These are phyloP conservation scores for Recurvirostra avosetta DNA, from an alignment of 2,113 vertebrate genomes.

Conservation along the genomic window DNA sequence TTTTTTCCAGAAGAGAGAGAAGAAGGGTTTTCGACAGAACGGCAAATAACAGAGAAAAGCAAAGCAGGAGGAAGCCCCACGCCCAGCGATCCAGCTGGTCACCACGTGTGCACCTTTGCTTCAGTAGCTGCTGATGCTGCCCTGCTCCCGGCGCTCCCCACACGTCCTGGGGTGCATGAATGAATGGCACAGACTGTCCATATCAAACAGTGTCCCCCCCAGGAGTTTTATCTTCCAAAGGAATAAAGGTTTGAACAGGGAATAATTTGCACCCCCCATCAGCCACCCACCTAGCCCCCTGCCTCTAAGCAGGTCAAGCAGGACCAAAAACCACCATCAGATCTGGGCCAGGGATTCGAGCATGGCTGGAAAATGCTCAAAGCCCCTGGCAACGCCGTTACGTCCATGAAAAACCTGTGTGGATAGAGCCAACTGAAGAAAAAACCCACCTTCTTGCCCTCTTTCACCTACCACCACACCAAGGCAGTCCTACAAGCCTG, in stretches of 20 bases:
- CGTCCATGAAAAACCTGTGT: neutral
- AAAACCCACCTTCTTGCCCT: neutral
- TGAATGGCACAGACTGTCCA: neutral
- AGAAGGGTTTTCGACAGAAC: neutral
- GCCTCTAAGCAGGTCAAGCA: neutral
- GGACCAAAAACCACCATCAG: neutral
- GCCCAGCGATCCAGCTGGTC: rapidly evolving
- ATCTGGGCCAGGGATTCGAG: neutral
- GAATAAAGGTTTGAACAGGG: neutral
- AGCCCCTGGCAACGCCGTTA: rapidly evolving
- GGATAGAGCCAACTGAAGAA: neutral
- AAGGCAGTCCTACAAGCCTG: neutral
- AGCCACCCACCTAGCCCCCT: neutral
- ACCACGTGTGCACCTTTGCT: rapidly evolving
- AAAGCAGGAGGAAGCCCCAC: neutral
- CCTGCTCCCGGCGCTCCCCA: neutral
- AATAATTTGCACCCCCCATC: neutral
- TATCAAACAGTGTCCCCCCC: neutral
- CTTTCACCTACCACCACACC: neutral
- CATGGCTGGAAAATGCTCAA: neutral
- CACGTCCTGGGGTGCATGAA: neutral
- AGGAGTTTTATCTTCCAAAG: neutral
- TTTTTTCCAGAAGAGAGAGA: neutral
- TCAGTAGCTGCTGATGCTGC: neutral
- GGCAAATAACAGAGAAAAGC: neutral